Base-by-base conservation (phyloP, 1,140 invertebrate species). In the Mya arenaria region DNA sequence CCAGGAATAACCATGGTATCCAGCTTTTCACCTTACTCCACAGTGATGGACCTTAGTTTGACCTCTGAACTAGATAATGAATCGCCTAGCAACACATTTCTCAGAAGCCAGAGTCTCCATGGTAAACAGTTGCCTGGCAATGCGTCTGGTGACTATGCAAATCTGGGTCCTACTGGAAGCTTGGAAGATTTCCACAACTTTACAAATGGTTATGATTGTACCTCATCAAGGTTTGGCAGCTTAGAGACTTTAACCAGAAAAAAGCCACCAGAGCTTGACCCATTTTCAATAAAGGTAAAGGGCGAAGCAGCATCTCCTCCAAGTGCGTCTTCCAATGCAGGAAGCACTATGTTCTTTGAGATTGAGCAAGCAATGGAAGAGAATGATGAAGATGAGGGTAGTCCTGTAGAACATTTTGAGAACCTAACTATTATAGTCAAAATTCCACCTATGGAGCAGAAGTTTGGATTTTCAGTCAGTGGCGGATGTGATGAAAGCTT, bases 381-480 rank as follows among this genome's bases (percentile, higher is more conserved):
- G 17, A 58, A 32, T 58, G 32, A 73, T 1, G 52, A 60, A 25
- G 60, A 30, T 19, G 55, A 30, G 19, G 62, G 32, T 17, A 19
- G 10, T 30, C 1, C 13, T 8, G 28, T 56, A 17, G 36, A 81
- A 66, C 58, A 78, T 48, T 74, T 69, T 25, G 58, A 73, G 39
- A 72, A 83, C 63, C 36, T 79, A 17, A 71, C 62, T 25, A 73
- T 84, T 36, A 58, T 55, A 32, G 56, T 90, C 62, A 28, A 84
- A 19, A 74, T 94, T 74, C 89, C 88, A 8, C 84, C 85, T 8
- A 85, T 86, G 28, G 92, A 94, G 56, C 88, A 89, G 44, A 87
- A 93, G 56, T 94, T 94, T 86, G 94, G 94, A 8, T 94, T 94
- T 79, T 94, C 93, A 10, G 93, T 94, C 0, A 92, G 94, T 77